A percentile compares a stretch with the other conserved stretches of the same genome.
These are phyloP conservation scores for Euura lappo DNA, from an alignment of 1,140 invertebrate species.

Conservation along the genomic window DNA sequence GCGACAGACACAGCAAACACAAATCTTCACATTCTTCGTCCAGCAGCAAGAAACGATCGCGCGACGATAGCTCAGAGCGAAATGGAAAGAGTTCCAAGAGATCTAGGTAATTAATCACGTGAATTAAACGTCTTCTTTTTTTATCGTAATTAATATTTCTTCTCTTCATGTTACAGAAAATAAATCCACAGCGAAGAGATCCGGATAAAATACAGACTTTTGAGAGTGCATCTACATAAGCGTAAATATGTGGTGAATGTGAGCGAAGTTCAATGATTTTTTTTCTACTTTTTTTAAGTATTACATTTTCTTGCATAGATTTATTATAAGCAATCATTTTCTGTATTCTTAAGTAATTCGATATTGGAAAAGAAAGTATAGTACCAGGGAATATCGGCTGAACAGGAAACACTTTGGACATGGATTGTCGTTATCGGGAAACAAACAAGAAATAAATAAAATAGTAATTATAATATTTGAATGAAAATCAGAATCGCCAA, in stretches of 20 bases:
- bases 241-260: not conserved
- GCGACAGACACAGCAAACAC: conserved; percentile 56
- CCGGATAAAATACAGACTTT: conserved; percentile 10
- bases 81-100: conserved; percentile 70
- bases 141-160: not conserved
- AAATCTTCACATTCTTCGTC: conserved; percentile 60
- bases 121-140: conserved; percentile 9
- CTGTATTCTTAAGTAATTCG: too few species aligned
- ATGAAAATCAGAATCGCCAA: too few species aligned
- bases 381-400: too few species aligned
- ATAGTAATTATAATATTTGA: too few species aligned
- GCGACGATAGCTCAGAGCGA: conserved; percentile 75
- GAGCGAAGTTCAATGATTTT: not conserved
- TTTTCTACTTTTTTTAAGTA: not conserved
- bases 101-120: conserved; percentile 62
- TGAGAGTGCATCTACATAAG: not conserved
- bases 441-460: too few species aligned
- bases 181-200: conserved; percentile 20
- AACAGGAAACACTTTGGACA: too few species aligned
- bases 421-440: too few species aligned
- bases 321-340: conserved; percentile 1
- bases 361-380: too few species aligned
- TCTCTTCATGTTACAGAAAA: conserved; percentile 33
- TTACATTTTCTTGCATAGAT: conserved; percentile 42
- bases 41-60: conserved; percentile 69